Percentiles rank a stretch among this genome's conserved stretches.
phyloP scores from a whole-genome alignment of 2,888 invertebrate species.

The Lampropteryx suffumata region DNA sequence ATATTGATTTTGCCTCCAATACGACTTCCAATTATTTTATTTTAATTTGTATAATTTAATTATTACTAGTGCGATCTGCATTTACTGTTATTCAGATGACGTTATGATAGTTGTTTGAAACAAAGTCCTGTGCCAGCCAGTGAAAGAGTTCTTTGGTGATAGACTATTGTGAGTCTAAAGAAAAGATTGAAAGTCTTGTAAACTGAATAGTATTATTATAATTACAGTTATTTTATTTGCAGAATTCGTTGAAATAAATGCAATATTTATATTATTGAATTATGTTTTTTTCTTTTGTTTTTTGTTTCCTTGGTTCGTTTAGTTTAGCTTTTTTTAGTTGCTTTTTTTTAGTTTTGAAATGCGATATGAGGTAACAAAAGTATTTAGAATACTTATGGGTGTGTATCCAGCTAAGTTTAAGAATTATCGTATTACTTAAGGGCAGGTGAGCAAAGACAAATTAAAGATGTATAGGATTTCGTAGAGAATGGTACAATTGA shows the following conservation, averaged over 20 bases:
- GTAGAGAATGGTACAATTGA: constrained; percentile 42
- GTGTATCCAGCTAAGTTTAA: constrained; percentile 50
- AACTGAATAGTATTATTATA: constrained; percentile 81
- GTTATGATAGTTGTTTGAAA: constrained; percentile 70
- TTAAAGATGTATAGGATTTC: constrained; percentile 41
- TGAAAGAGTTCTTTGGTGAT: constrained; percentile 64
- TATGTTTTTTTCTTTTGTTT: constrained; percentile 73
- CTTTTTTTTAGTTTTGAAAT: constrained; percentile 41
- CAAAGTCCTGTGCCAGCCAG: constrained; percentile 76
- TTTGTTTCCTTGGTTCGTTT: constrained; percentile 74
- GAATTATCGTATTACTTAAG: constrained; percentile 51
- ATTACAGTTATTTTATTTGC: constrained; percentile 82
- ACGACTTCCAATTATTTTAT: constrained; percentile 78
- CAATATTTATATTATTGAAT: constrained; percentile 83
- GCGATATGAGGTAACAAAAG: constrained; percentile 47
- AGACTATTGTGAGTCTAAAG: constrained; percentile 50
- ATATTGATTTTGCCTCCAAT: constrained; percentile 73
- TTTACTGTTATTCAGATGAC: constrained; percentile 78
- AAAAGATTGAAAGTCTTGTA: constrained; percentile 75
- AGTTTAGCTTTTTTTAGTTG: constrained; percentile 51
- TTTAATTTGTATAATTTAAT: constrained; percentile 79
- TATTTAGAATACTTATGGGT: constrained; percentile 40
- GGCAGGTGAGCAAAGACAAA: constrained; percentile 57
- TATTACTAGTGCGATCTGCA: constrained; percentile 77
- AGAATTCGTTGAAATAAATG: constrained; percentile 83